phyloP scores from a whole-genome alignment of 2,888 invertebrate species.

The Chirona hameri region DNA sequence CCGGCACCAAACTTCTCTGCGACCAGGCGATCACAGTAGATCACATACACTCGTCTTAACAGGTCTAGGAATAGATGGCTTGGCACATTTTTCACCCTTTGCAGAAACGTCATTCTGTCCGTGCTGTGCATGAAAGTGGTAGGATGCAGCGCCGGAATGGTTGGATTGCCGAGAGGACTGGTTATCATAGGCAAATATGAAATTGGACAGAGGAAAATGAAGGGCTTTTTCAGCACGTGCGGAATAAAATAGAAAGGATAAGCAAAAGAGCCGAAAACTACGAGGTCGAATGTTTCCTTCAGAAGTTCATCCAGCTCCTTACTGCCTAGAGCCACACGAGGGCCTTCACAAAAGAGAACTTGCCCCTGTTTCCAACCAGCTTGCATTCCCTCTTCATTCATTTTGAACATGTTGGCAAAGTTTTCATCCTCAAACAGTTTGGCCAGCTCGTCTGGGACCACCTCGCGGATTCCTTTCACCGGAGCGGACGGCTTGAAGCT shows the following conservation, averaged over 20 bases:
- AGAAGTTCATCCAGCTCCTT: not conserved
- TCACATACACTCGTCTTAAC: not conserved
- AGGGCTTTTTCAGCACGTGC: not conserved
- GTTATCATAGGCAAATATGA: not conserved
- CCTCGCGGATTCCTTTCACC: not conserved
- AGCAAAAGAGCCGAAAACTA: not conserved
- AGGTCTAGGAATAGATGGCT: not conserved
- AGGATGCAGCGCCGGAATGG: not conserved
- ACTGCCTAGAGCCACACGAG: not conserved
- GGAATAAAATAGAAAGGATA: not conserved
- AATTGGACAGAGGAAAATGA: not conserved
- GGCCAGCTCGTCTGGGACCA: not conserved
- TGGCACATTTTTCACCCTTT: not conserved
- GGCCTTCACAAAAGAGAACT: not conserved
- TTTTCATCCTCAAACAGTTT: not conserved
- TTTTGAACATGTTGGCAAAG: not conserved
- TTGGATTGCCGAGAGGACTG: not conserved
- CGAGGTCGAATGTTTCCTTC: not conserved
- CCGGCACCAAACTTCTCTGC: not conserved
- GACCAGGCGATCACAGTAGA: not conserved
- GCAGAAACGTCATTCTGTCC: not conserved
- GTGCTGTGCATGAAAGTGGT: not conserved
- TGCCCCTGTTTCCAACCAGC: not conserved
- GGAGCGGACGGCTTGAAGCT: not conserved
- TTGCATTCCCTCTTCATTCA: not conserved